Base-by-base conservation (phyloP, 2,888 invertebrate species). In the Nephrotoma flavescens region DNA sequence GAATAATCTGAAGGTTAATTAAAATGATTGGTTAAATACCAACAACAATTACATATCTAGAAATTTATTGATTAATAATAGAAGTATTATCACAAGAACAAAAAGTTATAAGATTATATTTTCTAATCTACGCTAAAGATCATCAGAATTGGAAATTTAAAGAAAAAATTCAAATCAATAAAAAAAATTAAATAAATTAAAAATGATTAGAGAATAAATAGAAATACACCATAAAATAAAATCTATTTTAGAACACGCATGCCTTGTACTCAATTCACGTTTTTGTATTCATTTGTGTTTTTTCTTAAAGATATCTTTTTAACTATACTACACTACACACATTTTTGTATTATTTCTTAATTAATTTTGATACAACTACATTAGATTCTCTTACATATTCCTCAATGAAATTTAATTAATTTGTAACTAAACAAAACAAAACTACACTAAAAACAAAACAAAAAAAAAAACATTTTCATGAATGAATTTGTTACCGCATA, bases 201-300 rank as follows among this genome's bases (percentile, higher is more conserved):
- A 71, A 71, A 71, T 71, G 71, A 71, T 71, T 71, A 31, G 71
- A 71, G 11, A 71, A 84, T 84, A 41, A 4, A 41, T 42, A 84
- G 6, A 84, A 84, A 84, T 42, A 84, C 15, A 42, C 41, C 42
- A 84, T 71, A 71, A 71, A 71, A 71, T 71, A 71, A 71, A 71
- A 71, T 71, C 71, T 71, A 71, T 71, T 71, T 71, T 71, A 71
- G 71, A 84, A 84, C 84, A 84, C 84, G 84, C 84, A 84, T 84
- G 84, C 84, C 84, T 84, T 84, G 84, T 84, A 84, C 84, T 42
- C 84, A 84, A 84, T 84, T 84, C 84, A 84, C 84, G 42, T 42
- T 84, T 84, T 84, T 84, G 41, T 42, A 42, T 84, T 84, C 42
- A 71, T 71, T 71, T 71, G 31, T 9, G 71, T 71, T 71, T 31